Evolutionary conservation across 2,888 invertebrate genomes (phyloP).

Genomic region (Meiosimyza platycephala): DNA sequence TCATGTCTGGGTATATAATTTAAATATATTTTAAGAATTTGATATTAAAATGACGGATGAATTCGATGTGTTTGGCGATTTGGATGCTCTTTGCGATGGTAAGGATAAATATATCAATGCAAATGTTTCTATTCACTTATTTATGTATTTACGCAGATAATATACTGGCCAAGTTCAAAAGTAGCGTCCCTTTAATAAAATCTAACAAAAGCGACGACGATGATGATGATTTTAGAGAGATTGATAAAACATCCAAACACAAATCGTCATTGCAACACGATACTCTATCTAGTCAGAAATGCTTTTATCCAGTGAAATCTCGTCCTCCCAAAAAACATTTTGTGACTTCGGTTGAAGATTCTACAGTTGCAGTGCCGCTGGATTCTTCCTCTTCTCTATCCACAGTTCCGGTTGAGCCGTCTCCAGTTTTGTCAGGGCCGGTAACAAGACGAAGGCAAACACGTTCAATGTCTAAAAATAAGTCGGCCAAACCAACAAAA

Average conservation of each 20-base stretch:
- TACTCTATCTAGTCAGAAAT: neutral
- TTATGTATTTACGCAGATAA: conserved; percentile 35
- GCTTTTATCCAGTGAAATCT: too few species aligned
- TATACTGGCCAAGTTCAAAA: conserved; percentile 38
- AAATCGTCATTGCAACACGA: too few species aligned
- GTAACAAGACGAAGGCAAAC: neutral
- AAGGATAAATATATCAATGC: neutral
- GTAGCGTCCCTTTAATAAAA: conserved; percentile 1
- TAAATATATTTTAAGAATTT: neutral
- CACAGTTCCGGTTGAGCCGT: too few species aligned
- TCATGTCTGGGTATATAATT: neutral
- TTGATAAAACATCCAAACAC: neutral
- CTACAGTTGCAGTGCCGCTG: neutral
- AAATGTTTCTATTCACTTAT: neutral
- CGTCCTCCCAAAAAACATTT: neutral
- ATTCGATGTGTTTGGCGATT: conserved; percentile 47
- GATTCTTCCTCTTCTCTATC: too few species aligned
- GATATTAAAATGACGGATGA: conserved; percentile 33
- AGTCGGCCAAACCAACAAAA: neutral
- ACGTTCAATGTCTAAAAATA: neutral
- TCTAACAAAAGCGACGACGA: conserved; percentile 22
- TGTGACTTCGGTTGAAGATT: too few species aligned
- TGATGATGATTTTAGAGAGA: conserved; percentile 21
- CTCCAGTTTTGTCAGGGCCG: neutral
- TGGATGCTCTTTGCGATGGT: conserved; percentile 45